phyloP scores from a whole-genome alignment of 2,797 vertebrate genomes.

The Sarcoramphus papa region DNA sequence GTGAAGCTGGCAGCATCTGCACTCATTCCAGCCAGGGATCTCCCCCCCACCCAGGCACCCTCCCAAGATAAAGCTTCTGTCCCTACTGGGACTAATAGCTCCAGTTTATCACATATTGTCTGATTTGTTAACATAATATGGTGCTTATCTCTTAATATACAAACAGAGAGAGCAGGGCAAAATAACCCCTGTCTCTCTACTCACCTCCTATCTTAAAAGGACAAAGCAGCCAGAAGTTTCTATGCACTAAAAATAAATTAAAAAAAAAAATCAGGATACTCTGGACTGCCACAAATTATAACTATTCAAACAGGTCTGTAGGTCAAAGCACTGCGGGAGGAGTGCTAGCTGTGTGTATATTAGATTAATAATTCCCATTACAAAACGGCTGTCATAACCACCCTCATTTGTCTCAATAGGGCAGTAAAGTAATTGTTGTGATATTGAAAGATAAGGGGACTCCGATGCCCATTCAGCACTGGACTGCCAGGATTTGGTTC shows the following conservation, averaged over 20 bases:
- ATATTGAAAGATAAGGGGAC: not conserved
- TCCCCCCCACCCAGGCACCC: not conserved
- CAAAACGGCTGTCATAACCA: not conserved
- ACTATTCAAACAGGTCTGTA: not conserved
- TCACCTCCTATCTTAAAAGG: not conserved
- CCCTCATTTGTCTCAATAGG: not conserved
- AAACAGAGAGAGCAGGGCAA: not conserved
- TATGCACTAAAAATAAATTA: not conserved
- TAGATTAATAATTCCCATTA: not conserved
- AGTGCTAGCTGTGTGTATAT: not conserved
- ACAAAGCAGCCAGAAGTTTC: not conserved
- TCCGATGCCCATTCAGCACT: fast-evolving
- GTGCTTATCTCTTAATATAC: not conserved
- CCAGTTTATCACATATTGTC: not conserved
- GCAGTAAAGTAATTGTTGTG: not conserved
- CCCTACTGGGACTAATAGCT: not conserved
- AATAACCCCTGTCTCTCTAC: not conserved
- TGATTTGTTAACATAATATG: not conserved
- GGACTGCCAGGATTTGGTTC: not conserved
- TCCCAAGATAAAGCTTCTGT: not conserved
- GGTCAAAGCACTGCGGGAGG: not conserved
- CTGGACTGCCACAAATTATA: not conserved
- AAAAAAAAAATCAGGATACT: too few relatives aligned
- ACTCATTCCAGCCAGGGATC: not conserved
- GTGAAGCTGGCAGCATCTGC: not conserved